Evolutionary conservation across 2,797 vertebrate genomes (phyloP).

Genomic region (Propithecus deckenii): DNA sequence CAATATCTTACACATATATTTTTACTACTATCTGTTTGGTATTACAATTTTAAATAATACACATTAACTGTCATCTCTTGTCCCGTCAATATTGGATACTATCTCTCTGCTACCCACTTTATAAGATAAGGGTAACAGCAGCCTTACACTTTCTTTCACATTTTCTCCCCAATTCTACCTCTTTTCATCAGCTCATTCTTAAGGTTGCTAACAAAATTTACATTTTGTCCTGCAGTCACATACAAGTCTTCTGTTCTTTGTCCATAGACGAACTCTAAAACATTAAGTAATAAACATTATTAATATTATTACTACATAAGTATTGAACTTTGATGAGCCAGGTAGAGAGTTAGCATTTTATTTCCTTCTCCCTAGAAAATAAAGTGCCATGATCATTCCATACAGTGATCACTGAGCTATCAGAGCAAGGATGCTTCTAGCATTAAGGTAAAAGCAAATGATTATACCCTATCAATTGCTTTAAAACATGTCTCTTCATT

Average conservation of each 20-base stretch:
- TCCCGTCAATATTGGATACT: background rate
- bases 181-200: background rate
- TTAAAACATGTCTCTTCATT: slow-evolving; percentile 10
- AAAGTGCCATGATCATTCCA: background rate
- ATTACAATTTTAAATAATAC: slow-evolving; percentile 46
- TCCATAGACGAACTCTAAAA: background rate
- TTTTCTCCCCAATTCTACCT: background rate
- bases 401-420: background rate
- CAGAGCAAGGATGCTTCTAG: background rate
- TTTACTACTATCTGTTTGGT: background rate
- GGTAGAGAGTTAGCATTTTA: background rate
- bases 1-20: background rate
- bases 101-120: background rate
- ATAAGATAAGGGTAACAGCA: slow-evolving; percentile 2
- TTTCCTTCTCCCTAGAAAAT: background rate
- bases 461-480: background rate
- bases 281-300: background rate
- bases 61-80: background rate
- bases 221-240: background rate
- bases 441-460: background rate
- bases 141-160: background rate
- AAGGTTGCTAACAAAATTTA: background rate
- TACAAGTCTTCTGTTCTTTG: background rate
- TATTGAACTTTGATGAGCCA: background rate
- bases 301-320: background rate